Percentiles rank a stretch among this genome's conserved stretches.
phyloP scores from a whole-genome alignment of 2,888 invertebrate genomes.

The Melanostoma mellinum region DNA sequence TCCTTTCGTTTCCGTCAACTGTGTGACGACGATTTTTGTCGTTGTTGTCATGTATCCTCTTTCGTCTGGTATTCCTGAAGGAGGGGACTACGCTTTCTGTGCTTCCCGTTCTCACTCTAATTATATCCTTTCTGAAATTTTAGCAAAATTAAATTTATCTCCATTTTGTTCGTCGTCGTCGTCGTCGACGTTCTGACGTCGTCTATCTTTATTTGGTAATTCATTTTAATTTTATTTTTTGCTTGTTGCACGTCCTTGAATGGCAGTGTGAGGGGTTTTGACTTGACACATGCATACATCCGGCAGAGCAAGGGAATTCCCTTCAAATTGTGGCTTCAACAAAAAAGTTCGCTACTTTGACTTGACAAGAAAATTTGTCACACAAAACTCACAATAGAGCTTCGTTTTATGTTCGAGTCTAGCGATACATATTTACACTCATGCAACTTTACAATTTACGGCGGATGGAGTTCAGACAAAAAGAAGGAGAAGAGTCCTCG shows the following conservation, averaged over 20 bases:
- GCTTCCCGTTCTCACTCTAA: slow-evolving; percentile 39
- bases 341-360: slow-evolving; percentile 11
- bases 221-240: neutral
- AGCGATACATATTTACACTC: neutral
- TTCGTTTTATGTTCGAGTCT: slow-evolving; percentile 14
- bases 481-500: neutral
- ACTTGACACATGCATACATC: slow-evolving; percentile 11
- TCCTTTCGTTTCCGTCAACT: slow-evolving; percentile 5
- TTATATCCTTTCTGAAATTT: slow-evolving; percentile 62
- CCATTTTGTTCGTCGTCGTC: neutral
- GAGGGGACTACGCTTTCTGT: slow-evolving; percentile 7
- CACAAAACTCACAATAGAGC: slow-evolving; percentile 20
- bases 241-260: slow-evolving; percentile 10
- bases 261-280: slow-evolving; percentile 2
- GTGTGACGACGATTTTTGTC: slow-evolving; percentile 30
- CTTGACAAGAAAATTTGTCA: slow-evolving; percentile 32
- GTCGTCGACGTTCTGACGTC: neutral
- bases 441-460: slow-evolving; percentile 8
- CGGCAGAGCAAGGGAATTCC: slow-evolving; percentile 1
- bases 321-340: slow-evolving; percentile 3
- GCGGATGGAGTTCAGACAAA: slow-evolving; percentile 8
- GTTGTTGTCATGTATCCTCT: slow-evolving; percentile 3
- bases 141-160: slow-evolving; percentile 57
- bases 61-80: slow-evolving; percentile 1
- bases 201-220: neutral